Conservation (phyloP, 2,113 vertebrate species). For the Rhynchomys soricoides region DNA sequence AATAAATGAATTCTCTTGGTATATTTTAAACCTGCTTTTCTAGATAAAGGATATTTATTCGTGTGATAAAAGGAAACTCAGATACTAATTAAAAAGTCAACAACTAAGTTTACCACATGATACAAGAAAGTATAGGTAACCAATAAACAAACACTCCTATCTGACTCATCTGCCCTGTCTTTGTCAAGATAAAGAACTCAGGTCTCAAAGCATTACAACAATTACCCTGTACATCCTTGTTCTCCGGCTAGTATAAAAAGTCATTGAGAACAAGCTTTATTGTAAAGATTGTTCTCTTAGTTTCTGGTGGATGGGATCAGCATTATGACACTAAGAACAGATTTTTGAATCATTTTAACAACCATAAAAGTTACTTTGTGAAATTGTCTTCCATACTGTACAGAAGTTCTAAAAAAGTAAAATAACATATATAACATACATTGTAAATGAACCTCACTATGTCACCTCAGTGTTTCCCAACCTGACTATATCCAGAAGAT, state of each 20-base stretch:
- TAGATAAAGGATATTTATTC: constrained; percentile 54
- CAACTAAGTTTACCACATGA: constrained; percentile 1
- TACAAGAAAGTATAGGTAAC: constrained; percentile 22
- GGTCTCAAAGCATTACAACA: not conserved
- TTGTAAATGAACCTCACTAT: not conserved
- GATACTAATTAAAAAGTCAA: constrained; percentile 57
- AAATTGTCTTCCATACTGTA: not conserved
- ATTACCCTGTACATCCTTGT: not conserved
- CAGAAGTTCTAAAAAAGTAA: constrained; percentile 4
- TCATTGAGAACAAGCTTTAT: not conserved
- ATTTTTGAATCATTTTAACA: not conserved
- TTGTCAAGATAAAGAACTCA: not conserved
- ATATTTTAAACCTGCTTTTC: constrained; percentile 18
- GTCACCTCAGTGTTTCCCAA: not conserved
- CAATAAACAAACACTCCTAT: not conserved
- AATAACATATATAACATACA: not conserved
- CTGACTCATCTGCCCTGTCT: not conserved
- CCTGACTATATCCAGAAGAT: not conserved
- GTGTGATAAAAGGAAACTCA: constrained; percentile 47
- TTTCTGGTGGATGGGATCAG: not conserved
- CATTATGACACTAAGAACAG: not conserved
- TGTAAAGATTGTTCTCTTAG: not conserved
- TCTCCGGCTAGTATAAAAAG: not conserved
- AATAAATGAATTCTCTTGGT: constrained; percentile 35
- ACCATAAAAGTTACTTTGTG: not conserved